These are phyloP conservation scores for Chunga burmeisteri DNA, from an alignment of 2,113 vertebrate species.

Conservation along the genomic window DNA sequence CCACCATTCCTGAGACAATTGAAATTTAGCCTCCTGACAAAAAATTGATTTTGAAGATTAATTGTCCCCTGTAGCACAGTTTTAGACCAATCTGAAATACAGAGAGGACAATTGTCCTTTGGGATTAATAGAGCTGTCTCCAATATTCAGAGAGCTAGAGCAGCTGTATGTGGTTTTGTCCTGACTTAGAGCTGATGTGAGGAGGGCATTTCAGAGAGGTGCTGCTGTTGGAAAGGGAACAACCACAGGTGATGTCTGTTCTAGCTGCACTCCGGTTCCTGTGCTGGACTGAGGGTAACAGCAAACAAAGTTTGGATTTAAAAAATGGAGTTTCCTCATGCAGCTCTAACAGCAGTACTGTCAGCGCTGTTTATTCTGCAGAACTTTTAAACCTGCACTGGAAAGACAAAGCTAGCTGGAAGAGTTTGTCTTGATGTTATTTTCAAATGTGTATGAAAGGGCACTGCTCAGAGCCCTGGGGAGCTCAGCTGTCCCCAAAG, in stretches of 20 bases:
- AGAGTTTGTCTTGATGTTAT: not conserved
- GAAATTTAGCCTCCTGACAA: constrained; percentile 52
- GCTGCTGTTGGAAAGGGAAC: not conserved
- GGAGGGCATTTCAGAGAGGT: not conserved
- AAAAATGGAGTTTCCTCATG: not conserved
- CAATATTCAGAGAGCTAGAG: not conserved
- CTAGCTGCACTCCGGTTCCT: not conserved
- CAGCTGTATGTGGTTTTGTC: not conserved
- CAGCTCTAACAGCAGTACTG: not conserved
- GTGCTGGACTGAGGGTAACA: not conserved
- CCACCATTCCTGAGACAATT: constrained; percentile 6
- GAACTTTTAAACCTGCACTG: not conserved
- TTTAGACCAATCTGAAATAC: constrained; percentile 24
- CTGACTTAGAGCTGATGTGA: not conserved
- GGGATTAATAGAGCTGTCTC: constrained; percentile 22
- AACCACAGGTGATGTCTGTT: not conserved
- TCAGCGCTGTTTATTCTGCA: not conserved
- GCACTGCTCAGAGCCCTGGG: not conserved
- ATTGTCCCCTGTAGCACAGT: constrained; percentile 33
- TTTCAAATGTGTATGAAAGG: not conserved
- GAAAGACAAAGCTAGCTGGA: not conserved
- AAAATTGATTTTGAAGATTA: constrained; percentile 58
- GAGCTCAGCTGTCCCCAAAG: not conserved
- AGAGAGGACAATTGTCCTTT: constrained; percentile 17
- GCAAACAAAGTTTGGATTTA: not conserved